Base-by-base conservation (phyloP, 2,797 vertebrate genomes). In the Microctenopoma stevenorrisi region DNA sequence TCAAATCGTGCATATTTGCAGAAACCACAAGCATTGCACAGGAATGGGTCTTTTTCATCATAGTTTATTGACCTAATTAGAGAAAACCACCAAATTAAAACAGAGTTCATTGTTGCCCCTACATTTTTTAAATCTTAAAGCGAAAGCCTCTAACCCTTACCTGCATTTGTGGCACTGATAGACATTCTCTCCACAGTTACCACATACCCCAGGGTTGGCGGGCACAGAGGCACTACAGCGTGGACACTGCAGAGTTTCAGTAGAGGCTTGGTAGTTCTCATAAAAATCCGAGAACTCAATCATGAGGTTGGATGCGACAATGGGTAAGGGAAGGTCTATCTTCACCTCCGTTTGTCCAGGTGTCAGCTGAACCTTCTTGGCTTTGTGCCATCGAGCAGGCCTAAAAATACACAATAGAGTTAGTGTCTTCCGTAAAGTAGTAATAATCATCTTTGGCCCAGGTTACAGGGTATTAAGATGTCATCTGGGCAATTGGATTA, bases 81-180 rank as follows among this genome's bases (percentile, higher is more conserved):
- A 48, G 22, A 69, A 2, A 53, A 63, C 0, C 4, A 64, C 0
- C 1, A 30, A 14, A 38, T 68, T 26, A 43, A 78, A 52, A 65
- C 22, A 42, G 22, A 61, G 66, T 10, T 2, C 9, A 47, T 26
- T 18, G 16, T 35, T 3, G 52, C n/a, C 3, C 49, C 22, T 22
- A 5, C 44, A 12, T 1, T 35, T 58, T 44, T 30, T 1, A 68
- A 11, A 64, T 14, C 5, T 26, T 1, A 18, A 57, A 35, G 63
- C 12, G 14, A 76, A 67, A 72, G 22, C 22, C 22, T n/a, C 7
- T 10, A 7, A 12, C 9, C 9, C 82, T 81, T 47, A 98, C 98
- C 98, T 96, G 96, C 98, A 99, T 72, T 99, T 99, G 94, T 99
- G 98, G 83, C 98, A 99, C 92, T 99, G 98, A 84, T 99, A 99